Conservation (phyloP, 2,888 invertebrate species). For the Mantis religiosa region DNA sequence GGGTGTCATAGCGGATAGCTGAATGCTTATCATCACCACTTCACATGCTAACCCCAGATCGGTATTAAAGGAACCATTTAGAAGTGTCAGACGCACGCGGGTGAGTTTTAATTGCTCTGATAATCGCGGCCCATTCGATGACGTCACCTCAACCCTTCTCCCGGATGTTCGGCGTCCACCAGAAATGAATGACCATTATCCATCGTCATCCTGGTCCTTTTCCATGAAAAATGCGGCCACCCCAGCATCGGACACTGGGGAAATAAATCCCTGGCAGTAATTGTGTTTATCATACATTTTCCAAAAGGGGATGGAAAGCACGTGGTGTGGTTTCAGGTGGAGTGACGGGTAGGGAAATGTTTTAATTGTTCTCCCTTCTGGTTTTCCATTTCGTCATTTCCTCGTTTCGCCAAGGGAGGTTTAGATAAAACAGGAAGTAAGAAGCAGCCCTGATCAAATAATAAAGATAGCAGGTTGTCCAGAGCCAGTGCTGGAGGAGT, state of each 20-base stretch:
- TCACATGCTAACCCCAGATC: not conserved
- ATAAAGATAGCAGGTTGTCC: not conserved
- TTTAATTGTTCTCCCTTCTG: not conserved
- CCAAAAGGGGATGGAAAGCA: not conserved
- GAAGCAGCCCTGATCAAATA: not conserved
- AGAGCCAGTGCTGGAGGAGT: not conserved
- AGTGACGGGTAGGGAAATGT: not conserved
- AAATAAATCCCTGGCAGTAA: not conserved
- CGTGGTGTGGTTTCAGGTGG: not conserved
- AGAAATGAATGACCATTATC: slow-evolving; percentile 17
- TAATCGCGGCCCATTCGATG: slow-evolving; percentile 24
- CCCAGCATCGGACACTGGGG: not conserved
- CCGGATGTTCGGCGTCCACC: slow-evolving; percentile 9
- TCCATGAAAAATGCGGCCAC: not conserved
- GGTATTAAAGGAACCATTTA: slow-evolving; percentile 29
- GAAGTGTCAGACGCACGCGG: slow-evolving; percentile 29
- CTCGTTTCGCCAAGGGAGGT: not conserved
- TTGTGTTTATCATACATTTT: not conserved
- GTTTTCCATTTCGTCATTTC: not conserved
- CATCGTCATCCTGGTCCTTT: not conserved
- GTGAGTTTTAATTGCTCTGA: slow-evolving; percentile 27
- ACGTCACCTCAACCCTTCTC: slow-evolving; percentile 6
- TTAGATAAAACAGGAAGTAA: not conserved
- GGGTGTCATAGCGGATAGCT: not conserved
- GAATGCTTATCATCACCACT: not conserved